Conservation (phyloP, 2,797 vertebrate genomes). For the Enteromius paludinosus region DNA sequence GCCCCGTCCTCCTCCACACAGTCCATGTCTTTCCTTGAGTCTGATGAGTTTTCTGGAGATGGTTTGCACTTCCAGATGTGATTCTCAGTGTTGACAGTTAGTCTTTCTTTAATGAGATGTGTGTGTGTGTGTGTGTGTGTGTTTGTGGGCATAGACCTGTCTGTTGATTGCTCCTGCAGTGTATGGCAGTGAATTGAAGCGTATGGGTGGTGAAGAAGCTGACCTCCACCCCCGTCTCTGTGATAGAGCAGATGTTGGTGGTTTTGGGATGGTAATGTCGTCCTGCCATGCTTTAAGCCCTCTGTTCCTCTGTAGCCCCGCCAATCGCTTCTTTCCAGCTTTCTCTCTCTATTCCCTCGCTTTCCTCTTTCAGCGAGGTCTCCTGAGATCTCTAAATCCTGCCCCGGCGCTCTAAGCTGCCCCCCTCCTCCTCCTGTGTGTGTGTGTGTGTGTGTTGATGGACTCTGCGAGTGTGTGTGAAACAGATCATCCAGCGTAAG, state of each 20-base stretch:
- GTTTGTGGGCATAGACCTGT: neutral
- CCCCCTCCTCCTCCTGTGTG: conserved; percentile 72
- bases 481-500: conserved; percentile 99
- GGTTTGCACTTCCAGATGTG: neutral
- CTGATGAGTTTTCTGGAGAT: neutral
- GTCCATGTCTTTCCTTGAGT: neutral
- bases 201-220: conserved; percentile 6
- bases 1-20: neutral
- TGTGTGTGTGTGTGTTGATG: conserved; percentile 93
- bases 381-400: conserved; percentile 92
- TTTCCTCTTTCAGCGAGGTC: conserved; percentile 78
- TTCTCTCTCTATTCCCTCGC: conserved; percentile 50
- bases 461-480: conserved; percentile 98
- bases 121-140: neutral
- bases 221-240: conserved; percentile 33
- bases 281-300: conserved; percentile 63
- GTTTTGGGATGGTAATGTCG: conserved; percentile 98
- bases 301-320: conserved; percentile 49
- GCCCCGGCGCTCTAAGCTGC: conserved; percentile 57
- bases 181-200: conserved; percentile 17
- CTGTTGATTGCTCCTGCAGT: conserved; percentile 1
- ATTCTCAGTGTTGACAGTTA: neutral
- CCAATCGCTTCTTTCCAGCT: conserved; percentile 50
- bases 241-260: conserved; percentile 92
- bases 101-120: neutral